Base-by-base conservation (phyloP, 1,140 invertebrate genomes). In the Hormaphis cornu region DNA sequence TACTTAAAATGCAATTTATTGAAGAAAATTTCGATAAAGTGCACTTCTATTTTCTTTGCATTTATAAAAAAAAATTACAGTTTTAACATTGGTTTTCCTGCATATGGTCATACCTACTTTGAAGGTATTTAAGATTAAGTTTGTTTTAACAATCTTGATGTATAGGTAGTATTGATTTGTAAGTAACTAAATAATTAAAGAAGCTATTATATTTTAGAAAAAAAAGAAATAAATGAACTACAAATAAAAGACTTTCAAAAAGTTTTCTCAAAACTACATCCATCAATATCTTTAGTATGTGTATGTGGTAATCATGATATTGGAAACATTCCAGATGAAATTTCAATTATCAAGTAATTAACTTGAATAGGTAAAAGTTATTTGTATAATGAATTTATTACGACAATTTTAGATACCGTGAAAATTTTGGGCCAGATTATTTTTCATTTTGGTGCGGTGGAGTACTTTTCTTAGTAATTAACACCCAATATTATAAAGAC, bases 261-360 rank as follows among this genome's bases (percentile, higher is more conserved):
- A 66, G 73, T 80, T 2, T 81, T 83, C 66, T 72, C 71, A 22
- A 75, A 79, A 22, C 69, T 84, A 8, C 74, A 82, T 72, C 73
- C 75, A 9, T 72, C 75, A 1, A 81, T 84, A 33, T 80, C 81
- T 40, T 69, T 84, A 46, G 75, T 85, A 56, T 83, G 82, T 70
- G 78, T 84, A 18, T 83, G 82, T 73, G 83, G 83, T 3, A 84
- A 84, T 74, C 83, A 85, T 74, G 83, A 84, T 73, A 74, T 85
- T 10, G 82, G 82, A 2, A 76, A 84, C 71, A 73, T 70, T 8
- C 83, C 83, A 35, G 82, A 81, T 16, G 48, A 58, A 7, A 69
- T 78, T 58, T 75, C 76, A 9, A 73, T 84, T 30, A 52, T 74
- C 0, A 70, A 59, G 76, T 77, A 71, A 73, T 63, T 56, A 56